Conservation (phyloP, 2,888 invertebrate genomes). For the Dicycla oo region DNA sequence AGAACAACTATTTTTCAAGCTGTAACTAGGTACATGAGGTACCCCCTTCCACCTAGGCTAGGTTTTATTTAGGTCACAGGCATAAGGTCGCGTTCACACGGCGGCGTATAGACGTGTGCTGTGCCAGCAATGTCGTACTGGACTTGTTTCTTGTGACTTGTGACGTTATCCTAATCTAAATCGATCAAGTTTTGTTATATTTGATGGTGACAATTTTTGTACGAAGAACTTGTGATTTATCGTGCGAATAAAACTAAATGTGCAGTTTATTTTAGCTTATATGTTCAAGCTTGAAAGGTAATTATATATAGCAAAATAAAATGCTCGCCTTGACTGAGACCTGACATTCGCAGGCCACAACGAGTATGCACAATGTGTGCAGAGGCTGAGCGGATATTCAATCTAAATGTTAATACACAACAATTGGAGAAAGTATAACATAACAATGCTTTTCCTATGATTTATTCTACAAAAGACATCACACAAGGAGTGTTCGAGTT, state of each 20-base stretch:
- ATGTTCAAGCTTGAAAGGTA: not conserved
- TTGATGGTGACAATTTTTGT: slow-evolving; percentile 2
- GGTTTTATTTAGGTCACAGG: slow-evolving; percentile 72
- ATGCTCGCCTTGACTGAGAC: not conserved
- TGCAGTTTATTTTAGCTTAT: not conserved
- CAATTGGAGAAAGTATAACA: not conserved
- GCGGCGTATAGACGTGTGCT: slow-evolving; percentile 30
- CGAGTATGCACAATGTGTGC: not conserved
- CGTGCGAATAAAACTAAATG: not conserved
- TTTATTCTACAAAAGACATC: not conserved
- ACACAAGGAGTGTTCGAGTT: not conserved
- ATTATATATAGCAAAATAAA: not conserved
- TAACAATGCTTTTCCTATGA: not conserved
- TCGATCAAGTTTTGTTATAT: not conserved
- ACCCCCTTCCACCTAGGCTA: slow-evolving; percentile 48
- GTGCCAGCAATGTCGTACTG: slow-evolving; percentile 29
- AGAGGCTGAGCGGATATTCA: not conserved
- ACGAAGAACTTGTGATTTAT: not conserved
- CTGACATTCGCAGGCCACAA: not conserved
- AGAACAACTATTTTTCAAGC: slow-evolving; percentile 22
- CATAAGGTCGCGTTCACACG: slow-evolving; percentile 46
- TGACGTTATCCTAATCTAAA: slow-evolving; percentile 22
- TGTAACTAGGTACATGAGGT: slow-evolving; percentile 25
- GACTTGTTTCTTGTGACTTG: slow-evolving; percentile 29
- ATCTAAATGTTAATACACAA: not conserved